Evolutionary conservation across 1,140 invertebrate genomes (phyloP), one percentile per base, ranked within the genome.

Genomic region (Drosophila gunungcola): DNA sequence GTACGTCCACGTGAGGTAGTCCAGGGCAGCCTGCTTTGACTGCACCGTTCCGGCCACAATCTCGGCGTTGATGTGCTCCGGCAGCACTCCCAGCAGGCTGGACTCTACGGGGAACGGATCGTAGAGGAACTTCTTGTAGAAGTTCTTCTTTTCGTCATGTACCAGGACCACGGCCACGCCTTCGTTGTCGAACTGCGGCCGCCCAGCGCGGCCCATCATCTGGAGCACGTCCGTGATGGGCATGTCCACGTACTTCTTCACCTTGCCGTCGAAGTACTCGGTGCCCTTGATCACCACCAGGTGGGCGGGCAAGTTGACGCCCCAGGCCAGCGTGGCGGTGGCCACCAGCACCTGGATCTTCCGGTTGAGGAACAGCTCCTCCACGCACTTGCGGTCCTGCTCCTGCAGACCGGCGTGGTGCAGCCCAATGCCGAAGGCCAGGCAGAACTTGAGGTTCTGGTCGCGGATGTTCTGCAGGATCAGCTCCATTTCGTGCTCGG

Each of bases 91-190:
- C 6, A 99, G 92, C 12, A 99, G 93, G 92, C 96, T 98, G 0
- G 98, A 99, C 92, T 99, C 99, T 0, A 99, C 98, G 0, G 99
- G 99, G 93, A 99, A 99, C 0, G 99, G 99, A 92, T 99, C 98
- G 92, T 99, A 99, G 0, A 99, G 93, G 92, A 99, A 99, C 92
- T 99, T 99, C 91, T 99, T 99, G 93, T 99, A 99, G 93, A 99
- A 99, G 91, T 98, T 97, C 92, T 99, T 99, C 93, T 99, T 99
- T 25, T 97, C 95, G 88, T 99, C 99, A 80, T 99, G 99, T 1
- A 99, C 98, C 56, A 99, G 94, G 7, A 99, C 97, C 11, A 99
- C 97, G 3, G 99, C 99, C 3, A 99, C 97, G 3, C 98, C 99
- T 63, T 97, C 96, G 81, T 97, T 96, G 93, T 99, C 99, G 92